These are phyloP conservation scores for Xanthia togata DNA, from an alignment of 2,888 invertebrate species.

Conservation along the genomic window DNA sequence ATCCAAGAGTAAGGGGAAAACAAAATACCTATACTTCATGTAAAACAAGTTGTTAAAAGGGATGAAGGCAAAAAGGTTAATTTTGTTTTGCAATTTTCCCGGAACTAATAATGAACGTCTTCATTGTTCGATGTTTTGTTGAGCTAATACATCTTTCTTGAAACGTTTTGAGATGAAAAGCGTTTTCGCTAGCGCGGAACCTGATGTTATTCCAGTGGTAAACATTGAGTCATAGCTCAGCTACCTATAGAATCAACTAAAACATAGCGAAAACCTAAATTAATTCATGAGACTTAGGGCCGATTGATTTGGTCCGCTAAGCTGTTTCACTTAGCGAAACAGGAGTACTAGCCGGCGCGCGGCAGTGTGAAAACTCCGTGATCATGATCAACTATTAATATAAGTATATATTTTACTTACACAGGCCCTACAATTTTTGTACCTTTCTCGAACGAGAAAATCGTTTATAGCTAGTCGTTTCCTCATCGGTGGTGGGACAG, in stretches of 20 bases:
- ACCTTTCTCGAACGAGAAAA: too few species aligned
- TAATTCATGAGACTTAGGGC: not conserved
- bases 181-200: not conserved
- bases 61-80: conserved; percentile 16
- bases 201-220: not conserved
- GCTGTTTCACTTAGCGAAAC: too few species aligned
- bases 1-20: conserved; percentile 10
- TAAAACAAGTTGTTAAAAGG: conserved; percentile 33
- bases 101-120: conserved; percentile 12
- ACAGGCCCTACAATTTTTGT: too few species aligned
- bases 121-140: conserved; percentile 21
- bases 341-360: too few species aligned
- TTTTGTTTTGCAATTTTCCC: conserved; percentile 21
- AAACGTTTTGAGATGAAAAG: not conserved
- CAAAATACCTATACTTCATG: conserved; percentile 27
- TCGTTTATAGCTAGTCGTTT: too few species aligned
- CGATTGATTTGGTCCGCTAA: too few species aligned
- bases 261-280: not conserved
- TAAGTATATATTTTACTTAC: too few species aligned
- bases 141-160: not conserved
- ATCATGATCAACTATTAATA: too few species aligned
- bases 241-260: not conserved
- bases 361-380: too few species aligned
- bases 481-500: too few species aligned
- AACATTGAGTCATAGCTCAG: not conserved